Evolutionary conservation across 2,113 vertebrate genomes (phyloP), one percentile per base, ranked within the genome.

Genomic region (Romanogobio albipinnatus): DNA sequence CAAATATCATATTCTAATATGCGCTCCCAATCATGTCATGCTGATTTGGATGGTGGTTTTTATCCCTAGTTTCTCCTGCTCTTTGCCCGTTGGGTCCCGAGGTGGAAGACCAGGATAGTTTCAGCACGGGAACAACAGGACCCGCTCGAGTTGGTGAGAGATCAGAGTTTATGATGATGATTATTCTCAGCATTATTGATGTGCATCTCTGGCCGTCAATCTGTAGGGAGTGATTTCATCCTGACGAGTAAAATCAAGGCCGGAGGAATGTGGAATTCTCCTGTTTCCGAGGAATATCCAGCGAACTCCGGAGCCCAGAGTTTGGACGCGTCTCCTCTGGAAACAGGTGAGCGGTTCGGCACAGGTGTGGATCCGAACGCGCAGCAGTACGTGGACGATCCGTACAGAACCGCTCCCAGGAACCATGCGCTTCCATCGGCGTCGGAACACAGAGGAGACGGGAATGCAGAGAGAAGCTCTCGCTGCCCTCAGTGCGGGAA

Each of bases 401-500:
- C 86, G 14, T 82, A 77, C 33, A 80, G 80, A 81, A 29, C 33
- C 7, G 24, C 5, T 7, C 9, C 5, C 19, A 47, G 33, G 26
- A 36, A 26, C n/a, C 33, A 45, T 14, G 22, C 22, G 10, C 36
- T 36, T 56, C 61, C n/a, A 19, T 45, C 43, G 1, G 64, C 17
- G 5, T n/a, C 62, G 1, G 87, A 78, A 43, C 85, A 85, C 36
- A 75, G 88, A 33, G 73, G 85, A 24, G 74, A 59, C 0, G 51
- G 85, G 0, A 78, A 76, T 0, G 47, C 36, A 8, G 88, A 87
- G 64, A 87, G 87, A 43, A 87, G 88, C 59, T 89, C 88, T 0
- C 68, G 82, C 14, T 89, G 88, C n/a, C 47, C 56, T 39, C 88
- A 89, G 66, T 89, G 88, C 1, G 88, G 88, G 10, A 89, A 89